Evolutionary conservation across 1,140 invertebrate genomes (phyloP).

Genomic region (Brachionus paranguensis): DNA sequence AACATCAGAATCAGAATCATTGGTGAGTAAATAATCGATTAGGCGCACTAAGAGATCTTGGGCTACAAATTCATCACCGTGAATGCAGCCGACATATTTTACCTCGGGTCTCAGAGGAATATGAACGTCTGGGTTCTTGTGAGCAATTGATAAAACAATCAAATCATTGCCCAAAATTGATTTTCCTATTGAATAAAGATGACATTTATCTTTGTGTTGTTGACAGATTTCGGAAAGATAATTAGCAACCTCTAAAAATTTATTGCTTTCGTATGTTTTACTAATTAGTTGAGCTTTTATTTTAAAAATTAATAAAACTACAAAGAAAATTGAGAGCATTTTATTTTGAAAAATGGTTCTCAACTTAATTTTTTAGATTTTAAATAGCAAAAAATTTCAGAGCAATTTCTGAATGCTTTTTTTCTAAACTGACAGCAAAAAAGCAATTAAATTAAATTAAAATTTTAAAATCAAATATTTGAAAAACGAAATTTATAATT

Average conservation of each 20-base stretch:
- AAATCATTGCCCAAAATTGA: constrained; percentile 62
- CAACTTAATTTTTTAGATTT: not conserved
- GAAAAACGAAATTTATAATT: too few species aligned
- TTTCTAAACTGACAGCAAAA: too few species aligned
- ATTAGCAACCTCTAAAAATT: not conserved
- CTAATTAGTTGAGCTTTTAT: not conserved
- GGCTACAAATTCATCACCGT: constrained; percentile 79
- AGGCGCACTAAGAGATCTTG: constrained; percentile 72
- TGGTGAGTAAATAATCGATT: constrained; percentile 68
- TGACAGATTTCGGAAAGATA: not conserved
- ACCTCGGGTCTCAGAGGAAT: constrained; percentile 63
- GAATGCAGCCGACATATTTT: constrained; percentile 84
- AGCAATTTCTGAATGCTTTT: too few species aligned
- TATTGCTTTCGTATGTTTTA: not conserved
- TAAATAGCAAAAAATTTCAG: too few species aligned
- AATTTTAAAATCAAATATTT: too few species aligned
- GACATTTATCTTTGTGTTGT: constrained; percentile 63
- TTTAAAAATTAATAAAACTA: not conserved
- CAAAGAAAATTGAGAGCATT: not conserved
- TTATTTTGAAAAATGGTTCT: not conserved
- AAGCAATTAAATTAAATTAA: too few species aligned
- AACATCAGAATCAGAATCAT: constrained; percentile 59
- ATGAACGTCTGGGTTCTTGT: not conserved
- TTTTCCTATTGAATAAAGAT: constrained; percentile 76
- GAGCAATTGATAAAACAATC: not conserved